Conservation (phyloP, 2,888 invertebrate genomes). For the Xestobium rufovillosum region DNA sequence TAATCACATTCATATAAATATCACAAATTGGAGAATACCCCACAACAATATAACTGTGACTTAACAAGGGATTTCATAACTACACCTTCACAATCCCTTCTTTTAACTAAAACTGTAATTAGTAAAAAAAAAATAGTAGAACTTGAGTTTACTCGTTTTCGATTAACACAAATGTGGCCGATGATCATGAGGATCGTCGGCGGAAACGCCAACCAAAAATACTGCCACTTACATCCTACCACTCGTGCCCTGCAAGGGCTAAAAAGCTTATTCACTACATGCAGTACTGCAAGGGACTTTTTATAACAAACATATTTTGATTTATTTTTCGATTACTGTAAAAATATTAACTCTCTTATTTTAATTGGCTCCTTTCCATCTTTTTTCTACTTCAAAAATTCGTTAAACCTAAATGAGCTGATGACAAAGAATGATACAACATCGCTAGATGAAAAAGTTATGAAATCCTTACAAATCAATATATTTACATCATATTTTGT, state of each 20-base stretch:
- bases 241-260: too few relatives aligned
- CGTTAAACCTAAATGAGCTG: conserved; percentile 6
- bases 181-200: too few relatives aligned
- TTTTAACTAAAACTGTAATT: neutral
- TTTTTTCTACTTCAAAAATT: conserved; percentile 10
- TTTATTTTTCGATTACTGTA: conserved; percentile 16
- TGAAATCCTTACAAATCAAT: conserved; percentile 27
- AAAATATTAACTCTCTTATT: conserved; percentile 20
- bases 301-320: neutral
- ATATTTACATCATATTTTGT: conserved; percentile 22
- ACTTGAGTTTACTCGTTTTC: neutral
- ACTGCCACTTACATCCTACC: too few relatives aligned
- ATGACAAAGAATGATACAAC: conserved; percentile 1
- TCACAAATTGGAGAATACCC: conserved; percentile 42
- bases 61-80: conserved; percentile 37
- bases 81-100: conserved; percentile 15
- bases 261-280: too few relatives aligned
- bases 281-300: neutral
- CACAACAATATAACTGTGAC: conserved; percentile 37
- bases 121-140: neutral
- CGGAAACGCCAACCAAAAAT: neutral
- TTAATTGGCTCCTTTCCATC: conserved; percentile 8
- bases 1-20: conserved; percentile 44
- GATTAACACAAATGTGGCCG: too few relatives aligned
- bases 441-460: conserved; percentile 19